Evolutionary conservation across 1,140 invertebrate species (phyloP), one percentile per base, ranked within the genome.

Genomic region (Ridgeia piscesae): DNA sequence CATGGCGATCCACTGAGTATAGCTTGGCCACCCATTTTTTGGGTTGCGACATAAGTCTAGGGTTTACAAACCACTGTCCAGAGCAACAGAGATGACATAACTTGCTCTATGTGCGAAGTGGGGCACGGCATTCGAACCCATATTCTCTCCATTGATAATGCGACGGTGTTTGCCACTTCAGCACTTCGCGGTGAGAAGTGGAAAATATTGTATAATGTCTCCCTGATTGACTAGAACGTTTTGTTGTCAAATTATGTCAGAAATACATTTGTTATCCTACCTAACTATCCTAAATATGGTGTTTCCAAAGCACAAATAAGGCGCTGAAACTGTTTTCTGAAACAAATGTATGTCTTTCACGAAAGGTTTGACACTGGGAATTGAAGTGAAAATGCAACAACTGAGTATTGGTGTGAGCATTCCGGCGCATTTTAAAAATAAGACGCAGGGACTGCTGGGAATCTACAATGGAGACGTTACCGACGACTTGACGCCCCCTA

Each of bases 321-420:
- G 27, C 58, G 4, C 58, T 27, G 11, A 21, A 77, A 21, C 27
- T 77, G 8, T 77, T 2, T 77, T 9, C 58, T 77, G 58, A 4
- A 77, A 77, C 4, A 77, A 77, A 77, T 27, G 0, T 21, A 77
- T 14, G 58, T 77, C 4, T 77, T 77, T 77, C 58, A 77, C 27
- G 11, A 31, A 17, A 77, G 58, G 58, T 21, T 77, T 77, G 58
- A 77, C 58, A 31, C 58, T 77, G 58, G 27, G 27, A 77, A 77
- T 77, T 77, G 58, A 77, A 77, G 58, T 77, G 58, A 77, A 77
- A 77, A 21, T 77, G 58, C 58, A 77, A 77, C 58, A 77, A 77
- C 27, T 77, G 58, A 77, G 17, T 6, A 77, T 77, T 77, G 58
- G 17, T 31, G 58, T 77, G 58, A 31, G 58, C 17, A 77, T 77